Percentiles rank a stretch among this genome's conserved stretches.
phyloP scores from a whole-genome alignment of 2,113 vertebrate species.

The Dromiciops gliroides region DNA sequence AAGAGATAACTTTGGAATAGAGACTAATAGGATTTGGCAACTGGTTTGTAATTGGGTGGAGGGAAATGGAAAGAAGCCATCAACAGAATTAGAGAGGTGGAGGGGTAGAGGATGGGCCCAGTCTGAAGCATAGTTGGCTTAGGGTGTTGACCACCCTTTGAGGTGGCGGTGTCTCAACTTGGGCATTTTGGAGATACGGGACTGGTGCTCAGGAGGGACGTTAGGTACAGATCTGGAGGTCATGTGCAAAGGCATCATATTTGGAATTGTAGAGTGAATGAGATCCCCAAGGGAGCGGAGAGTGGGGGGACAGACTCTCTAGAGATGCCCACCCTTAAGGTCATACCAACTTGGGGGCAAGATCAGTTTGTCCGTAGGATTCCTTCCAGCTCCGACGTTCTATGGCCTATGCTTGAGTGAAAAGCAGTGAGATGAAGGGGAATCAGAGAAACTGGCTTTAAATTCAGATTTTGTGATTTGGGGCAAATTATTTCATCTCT shows the following conservation, averaged over 20 bases:
- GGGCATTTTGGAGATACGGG: not conserved
- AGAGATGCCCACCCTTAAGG: not conserved
- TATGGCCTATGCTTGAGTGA: not conserved
- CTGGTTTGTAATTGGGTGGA: not conserved
- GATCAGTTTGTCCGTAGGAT: not conserved
- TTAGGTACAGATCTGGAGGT: not conserved
- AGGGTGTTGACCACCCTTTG: not conserved
- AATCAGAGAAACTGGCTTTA: not conserved
- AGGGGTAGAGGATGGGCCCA: not conserved
- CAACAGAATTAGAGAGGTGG: not conserved
- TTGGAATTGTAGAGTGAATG: not conserved
- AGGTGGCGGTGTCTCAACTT: not conserved
- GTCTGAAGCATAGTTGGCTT: not conserved
- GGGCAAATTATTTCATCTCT: not conserved
- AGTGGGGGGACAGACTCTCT: too few relatives aligned
- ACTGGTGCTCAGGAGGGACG: not conserved
- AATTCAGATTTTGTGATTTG: not conserved
- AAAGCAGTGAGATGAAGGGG: not conserved
- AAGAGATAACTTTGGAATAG: not conserved
- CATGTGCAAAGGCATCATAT: not conserved
- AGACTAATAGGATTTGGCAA: not conserved
- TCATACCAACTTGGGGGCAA: not conserved
- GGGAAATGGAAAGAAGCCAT: not conserved
- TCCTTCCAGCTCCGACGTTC: not conserved
- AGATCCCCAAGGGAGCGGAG: not conserved